Evolutionary conservation across 2,113 vertebrate species (phyloP), one percentile per base, ranked within the genome.

Genomic region (Oryzias melastigma): DNA sequence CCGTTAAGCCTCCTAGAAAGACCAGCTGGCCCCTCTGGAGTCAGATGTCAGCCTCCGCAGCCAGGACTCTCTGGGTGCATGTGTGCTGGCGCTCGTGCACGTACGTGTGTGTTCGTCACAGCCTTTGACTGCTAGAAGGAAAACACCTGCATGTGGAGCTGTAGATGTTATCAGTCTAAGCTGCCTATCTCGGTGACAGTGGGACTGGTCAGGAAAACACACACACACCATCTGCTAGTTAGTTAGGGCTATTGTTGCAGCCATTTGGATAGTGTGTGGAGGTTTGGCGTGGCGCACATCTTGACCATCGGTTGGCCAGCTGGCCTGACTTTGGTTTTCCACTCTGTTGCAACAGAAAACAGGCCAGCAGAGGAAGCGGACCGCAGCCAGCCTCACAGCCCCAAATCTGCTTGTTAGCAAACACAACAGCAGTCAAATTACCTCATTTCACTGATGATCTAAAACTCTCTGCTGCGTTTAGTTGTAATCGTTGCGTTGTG

Each of bases 21-120:
- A 87, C 85, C 88, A 89, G 88, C 86, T 89, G 88, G 85, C 85
- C 86, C 88, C 86, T 88, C 88, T 89, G 88, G 88, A 89, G 88
- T 89, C 88, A 89, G 86, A 89, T 90, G 87, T 90, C 85, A 87
- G 83, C 73, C 81, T 87, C 80, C 77, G 41, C 81, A 83, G 85
- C 85, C 85, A 87, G 83, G 83, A 63, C 80, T 80, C 53, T 64
- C 46, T 58, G 27, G 66, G 69, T 63, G 76, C 61, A 56, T 65
- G 45, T 51, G 43, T 75, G 75, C 68, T 62, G 56, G 60, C 68
- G 63, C 49, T 65, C 64, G 29, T 75, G 77, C 56, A 43, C 47
- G 79, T 62, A 61, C 72, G 40, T 3, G 24, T 25, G 42, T 0
- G 48, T 12, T 66, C 19, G 54, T 70, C 19, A 20, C 73, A 77